phyloP scores from a whole-genome alignment of 2,113 vertebrate genomes.

The Myrmophylax atrothorax region DNA sequence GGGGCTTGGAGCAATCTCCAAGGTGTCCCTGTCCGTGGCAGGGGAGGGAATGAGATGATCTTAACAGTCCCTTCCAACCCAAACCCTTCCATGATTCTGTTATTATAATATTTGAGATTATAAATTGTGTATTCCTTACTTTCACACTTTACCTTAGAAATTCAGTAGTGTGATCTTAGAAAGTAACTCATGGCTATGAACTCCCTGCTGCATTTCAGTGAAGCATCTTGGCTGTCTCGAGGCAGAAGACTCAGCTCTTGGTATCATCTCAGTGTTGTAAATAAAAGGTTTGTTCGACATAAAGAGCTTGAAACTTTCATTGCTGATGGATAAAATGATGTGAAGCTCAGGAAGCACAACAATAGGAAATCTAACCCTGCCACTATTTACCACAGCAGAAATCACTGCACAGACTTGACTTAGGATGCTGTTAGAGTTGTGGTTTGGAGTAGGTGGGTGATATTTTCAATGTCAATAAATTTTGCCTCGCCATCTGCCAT shows the following conservation, averaged over 20 bases:
- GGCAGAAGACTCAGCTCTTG: not conserved
- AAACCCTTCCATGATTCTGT: not conserved
- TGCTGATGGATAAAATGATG: not conserved
- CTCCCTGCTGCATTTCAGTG: not conserved
- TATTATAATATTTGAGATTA: not conserved
- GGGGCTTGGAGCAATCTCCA: not conserved
- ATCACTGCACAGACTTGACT: not conserved
- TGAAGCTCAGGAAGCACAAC: not conserved
- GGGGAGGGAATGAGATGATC: not conserved
- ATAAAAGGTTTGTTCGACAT: not conserved
- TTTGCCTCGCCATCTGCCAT: fast-evolving
- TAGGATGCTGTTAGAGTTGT: not conserved
- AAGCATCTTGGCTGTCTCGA: not conserved
- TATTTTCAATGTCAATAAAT: not conserved
- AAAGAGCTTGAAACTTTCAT: not conserved
- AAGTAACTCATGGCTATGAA: not conserved
- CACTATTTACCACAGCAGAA: not conserved
- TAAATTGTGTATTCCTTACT: not conserved
- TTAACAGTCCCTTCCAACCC: not conserved
- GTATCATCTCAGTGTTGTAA: not conserved
- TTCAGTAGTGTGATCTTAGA: not conserved
- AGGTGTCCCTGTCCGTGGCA: not conserved
- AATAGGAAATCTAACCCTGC: not conserved
- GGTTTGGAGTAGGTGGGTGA: not conserved
- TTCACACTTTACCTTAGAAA: not conserved